Evolutionary conservation across 2,113 vertebrate species (phyloP).

Genomic region (Oreocharis arfaki): DNA sequence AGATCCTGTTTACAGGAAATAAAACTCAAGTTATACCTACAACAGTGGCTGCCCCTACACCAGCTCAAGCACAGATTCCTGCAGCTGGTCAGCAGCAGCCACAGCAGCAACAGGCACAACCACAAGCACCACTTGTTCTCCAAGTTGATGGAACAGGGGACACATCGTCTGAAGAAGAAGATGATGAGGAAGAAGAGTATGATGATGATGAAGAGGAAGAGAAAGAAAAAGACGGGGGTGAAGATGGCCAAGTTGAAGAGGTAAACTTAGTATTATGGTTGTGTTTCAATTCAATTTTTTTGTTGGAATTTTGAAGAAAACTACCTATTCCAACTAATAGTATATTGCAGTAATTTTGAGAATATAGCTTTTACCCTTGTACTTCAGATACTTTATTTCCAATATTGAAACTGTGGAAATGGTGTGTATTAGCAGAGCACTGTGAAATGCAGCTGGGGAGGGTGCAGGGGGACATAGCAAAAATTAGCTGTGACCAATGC

Average conservation of each 20-base stretch:
- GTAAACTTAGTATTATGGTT: conserved; percentile 59
- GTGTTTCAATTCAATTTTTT: neutral
- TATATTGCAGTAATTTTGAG: neutral
- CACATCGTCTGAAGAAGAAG: conserved; percentile 95
- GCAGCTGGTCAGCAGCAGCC: conserved; percentile 77
- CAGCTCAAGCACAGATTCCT: conserved; percentile 82
- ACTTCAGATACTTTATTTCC: neutral
- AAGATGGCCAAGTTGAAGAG: conserved; percentile 97
- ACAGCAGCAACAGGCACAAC: conserved; percentile 80
- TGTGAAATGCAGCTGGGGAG: neutral
- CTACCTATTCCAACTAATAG: neutral
- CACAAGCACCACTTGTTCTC: conserved; percentile 89
- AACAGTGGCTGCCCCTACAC: conserved; percentile 79
- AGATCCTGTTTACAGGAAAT: conserved; percentile 95
- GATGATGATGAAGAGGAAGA: conserved; percentile 97
- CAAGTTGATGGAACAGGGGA: conserved; percentile 95
- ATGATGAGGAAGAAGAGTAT: conserved; percentile 95
- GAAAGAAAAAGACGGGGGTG: conserved; percentile 94
- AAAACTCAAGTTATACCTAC: conserved; percentile 92
- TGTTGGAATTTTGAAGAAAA: neutral
- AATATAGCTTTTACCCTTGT: neutral
- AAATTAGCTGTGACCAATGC: neutral
- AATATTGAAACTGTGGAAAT: neutral
- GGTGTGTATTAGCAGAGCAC: neutral
- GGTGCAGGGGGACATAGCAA: accelerated